These are phyloP conservation scores for human DNA, from an alignment of 2,113 vertebrate species.

Conservation along the genomic window GRCh38 chrX:144250501-144251000, in stretches of 20 bases:
- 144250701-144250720: constrained; percentile 15
- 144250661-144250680: constrained; percentile 47
- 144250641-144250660: constrained; percentile 18
- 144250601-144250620: constrained; percentile 37
- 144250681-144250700: constrained; percentile 54
- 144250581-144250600: constrained; percentile 46
- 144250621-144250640: not conserved
- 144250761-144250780: not conserved
- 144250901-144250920: not conserved
- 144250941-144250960: not conserved
- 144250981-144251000: not conserved
- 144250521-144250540: not conserved
- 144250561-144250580: constrained; percentile 29
- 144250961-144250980: not conserved
- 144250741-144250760: not conserved
- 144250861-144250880: not conserved
- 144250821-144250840: not conserved
- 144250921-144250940: not conserved
- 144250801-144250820: not conserved
- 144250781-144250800: constrained; percentile 40
- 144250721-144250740: constrained; percentile 24
- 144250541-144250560: not conserved
- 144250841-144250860: not conserved
- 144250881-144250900: not conserved
- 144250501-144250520: not conserved